Percentiles rank a stretch among this genome's conserved stretches.
phyloP scores from a whole-genome alignment of 2,888 invertebrate genomes.

The Alviniconcha strummeri region DNA sequence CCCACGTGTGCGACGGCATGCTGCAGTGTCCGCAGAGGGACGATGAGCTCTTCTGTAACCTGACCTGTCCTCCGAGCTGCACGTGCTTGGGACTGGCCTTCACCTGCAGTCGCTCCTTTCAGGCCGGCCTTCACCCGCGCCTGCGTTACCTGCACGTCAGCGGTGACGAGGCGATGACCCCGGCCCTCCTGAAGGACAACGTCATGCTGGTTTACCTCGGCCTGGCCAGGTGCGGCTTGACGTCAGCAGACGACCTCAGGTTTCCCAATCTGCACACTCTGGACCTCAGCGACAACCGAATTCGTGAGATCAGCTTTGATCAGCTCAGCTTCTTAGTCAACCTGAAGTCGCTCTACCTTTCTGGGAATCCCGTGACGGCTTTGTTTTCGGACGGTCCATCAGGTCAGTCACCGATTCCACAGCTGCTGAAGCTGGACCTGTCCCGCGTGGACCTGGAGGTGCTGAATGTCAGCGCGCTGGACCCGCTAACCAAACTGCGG shows the following conservation, averaged over 20 bases:
- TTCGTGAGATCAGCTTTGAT: neutral
- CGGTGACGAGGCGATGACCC: neutral
- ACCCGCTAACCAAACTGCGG: neutral
- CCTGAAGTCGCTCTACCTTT: neutral
- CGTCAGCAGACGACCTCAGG: neutral
- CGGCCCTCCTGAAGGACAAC: neutral
- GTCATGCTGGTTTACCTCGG: neutral
- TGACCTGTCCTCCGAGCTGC: neutral
- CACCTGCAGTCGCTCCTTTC: neutral
- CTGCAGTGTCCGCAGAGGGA: neutral
- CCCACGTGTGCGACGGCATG: too few relatives aligned
- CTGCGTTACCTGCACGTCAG: neutral
- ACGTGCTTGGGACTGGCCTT: slow-evolving; percentile 2
- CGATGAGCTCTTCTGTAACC: neutral
- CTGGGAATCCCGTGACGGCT: neutral
- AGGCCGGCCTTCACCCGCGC: neutral
- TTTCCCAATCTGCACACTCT: neutral
- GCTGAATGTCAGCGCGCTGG: neutral
- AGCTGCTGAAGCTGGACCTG: neutral
- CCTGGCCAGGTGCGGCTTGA: neutral
- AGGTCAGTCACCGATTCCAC: neutral
- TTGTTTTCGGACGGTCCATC: neutral
- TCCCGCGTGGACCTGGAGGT: neutral
- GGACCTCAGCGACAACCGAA: neutral
- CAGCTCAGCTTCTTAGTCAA: neutral